phyloP scores from a whole-genome alignment of 2,888 invertebrate genomes.

The Zaprionus lineosus region DNA sequence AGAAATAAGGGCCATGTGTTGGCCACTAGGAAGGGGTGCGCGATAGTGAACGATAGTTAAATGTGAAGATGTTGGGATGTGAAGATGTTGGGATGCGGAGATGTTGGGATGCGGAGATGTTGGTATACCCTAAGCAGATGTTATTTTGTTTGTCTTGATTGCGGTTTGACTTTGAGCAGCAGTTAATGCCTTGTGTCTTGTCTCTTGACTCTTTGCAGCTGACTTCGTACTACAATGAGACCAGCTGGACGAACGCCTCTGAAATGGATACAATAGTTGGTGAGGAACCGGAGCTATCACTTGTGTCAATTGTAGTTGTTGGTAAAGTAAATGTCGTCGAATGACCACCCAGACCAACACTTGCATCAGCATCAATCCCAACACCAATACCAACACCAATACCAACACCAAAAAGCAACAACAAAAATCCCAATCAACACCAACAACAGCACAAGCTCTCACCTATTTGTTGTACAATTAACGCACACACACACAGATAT shows the following conservation, averaged over 20 bases:
- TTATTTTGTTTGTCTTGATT: no score
- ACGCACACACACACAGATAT: slow-evolving; percentile 21
- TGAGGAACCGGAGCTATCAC: slow-evolving; percentile 89
- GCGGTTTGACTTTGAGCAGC: no score
- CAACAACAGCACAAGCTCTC: slow-evolving; percentile 4
- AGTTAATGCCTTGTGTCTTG: not conserved
- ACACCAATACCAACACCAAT: slow-evolving; percentile 27
- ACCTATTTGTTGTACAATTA: slow-evolving; percentile 50
- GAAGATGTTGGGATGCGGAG: no score
- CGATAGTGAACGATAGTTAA: no score
- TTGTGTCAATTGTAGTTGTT: slow-evolving; percentile 91
- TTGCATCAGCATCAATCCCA: no score
- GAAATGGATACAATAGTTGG: slow-evolving; percentile 84
- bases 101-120: no score
- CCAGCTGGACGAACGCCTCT: slow-evolving; percentile 81
- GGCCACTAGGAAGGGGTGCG: no score
- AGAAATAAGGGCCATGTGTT: not conserved
- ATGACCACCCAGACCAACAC: slow-evolving; percentile 67
- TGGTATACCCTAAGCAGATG: no score
- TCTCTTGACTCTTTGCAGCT: slow-evolving; percentile 66
- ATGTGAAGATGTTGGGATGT: no score
- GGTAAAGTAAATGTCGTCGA: slow-evolving; percentile 86
- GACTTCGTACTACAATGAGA: slow-evolving; percentile 83
- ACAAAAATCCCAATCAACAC: slow-evolving; percentile 2
- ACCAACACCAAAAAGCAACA: no score